Conservation (phyloP, 2,113 vertebrate genomes). For the Morone chrysops region DNA sequence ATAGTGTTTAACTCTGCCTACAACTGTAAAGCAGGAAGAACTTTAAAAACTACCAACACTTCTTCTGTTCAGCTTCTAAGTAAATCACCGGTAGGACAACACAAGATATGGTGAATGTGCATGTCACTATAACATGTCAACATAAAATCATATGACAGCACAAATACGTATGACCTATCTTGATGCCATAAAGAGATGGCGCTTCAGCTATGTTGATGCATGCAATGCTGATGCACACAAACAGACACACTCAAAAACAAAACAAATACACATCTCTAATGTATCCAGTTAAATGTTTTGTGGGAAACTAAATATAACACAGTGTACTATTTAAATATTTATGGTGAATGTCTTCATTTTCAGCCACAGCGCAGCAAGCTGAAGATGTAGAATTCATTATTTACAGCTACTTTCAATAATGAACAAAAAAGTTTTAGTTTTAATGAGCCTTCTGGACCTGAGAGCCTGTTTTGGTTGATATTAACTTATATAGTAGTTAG, state of each 20-base stretch:
- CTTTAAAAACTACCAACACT: background rate
- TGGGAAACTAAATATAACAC: constrained; percentile 15
- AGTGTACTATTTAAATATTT: constrained; percentile 52
- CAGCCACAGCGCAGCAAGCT: constrained; percentile 10
- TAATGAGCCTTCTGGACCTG: constrained; percentile 46
- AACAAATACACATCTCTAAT: background rate
- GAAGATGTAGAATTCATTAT: constrained; percentile 38
- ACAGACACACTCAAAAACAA: background rate
- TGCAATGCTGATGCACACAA: background rate
- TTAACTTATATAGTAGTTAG: constrained; percentile 24
- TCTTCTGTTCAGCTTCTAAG: background rate
- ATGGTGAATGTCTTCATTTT: constrained; percentile 20
- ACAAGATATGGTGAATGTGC: background rate
- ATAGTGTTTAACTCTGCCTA: background rate
- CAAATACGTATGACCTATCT: background rate
- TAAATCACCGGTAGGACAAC: background rate
- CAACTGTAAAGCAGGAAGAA: background rate
- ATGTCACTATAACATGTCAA: background rate
- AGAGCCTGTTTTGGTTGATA: constrained; percentile 33
- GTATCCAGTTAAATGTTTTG: constrained; percentile 10
- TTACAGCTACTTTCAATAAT: constrained; percentile 45
- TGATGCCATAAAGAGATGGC: background rate
- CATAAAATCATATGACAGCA: background rate
- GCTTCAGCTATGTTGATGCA: background rate
- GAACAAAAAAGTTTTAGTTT: constrained; percentile 50